Conservation (phyloP, 1,140 invertebrate species). For the Myzus persicae region DNA sequence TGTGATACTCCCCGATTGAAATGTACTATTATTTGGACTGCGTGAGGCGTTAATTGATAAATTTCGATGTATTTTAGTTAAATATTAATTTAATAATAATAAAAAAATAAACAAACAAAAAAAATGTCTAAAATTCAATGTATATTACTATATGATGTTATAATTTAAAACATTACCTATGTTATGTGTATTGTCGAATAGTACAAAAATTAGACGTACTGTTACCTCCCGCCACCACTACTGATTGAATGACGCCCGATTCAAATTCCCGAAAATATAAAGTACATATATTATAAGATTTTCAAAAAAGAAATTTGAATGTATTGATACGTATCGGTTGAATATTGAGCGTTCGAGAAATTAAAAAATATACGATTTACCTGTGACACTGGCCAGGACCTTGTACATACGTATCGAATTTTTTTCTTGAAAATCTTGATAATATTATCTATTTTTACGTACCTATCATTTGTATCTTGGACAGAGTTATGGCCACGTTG, state of each 20-base stretch:
- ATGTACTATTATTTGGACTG: slow-evolving; percentile 23
- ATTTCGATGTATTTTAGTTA: slow-evolving; percentile 39
- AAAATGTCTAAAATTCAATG: background rate
- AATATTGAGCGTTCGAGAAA: background rate
- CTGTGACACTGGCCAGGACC: background rate
- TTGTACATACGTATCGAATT: background rate
- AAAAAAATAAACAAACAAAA: slow-evolving; percentile 5
- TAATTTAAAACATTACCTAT: background rate
- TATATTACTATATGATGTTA: background rate
- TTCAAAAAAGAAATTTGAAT: background rate
- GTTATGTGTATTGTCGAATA: background rate
- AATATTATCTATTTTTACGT: slow-evolving; percentile 11
- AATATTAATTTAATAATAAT: slow-evolving; percentile 19
- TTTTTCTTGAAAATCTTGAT: background rate
- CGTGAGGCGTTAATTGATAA: background rate
- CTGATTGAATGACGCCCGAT: background rate
- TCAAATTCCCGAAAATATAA: background rate
- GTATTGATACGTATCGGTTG: background rate
- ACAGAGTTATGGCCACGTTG: background rate
- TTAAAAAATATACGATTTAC: background rate
- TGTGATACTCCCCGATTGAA: background rate
- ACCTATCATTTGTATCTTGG: slow-evolving; percentile 26
- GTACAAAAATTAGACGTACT: background rate
- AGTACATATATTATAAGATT: background rate
- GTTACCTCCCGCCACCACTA: too few species aligned